Base-by-base conservation (phyloP, 1,140 invertebrate genomes). In the Melanaphis sacchari region DNA sequence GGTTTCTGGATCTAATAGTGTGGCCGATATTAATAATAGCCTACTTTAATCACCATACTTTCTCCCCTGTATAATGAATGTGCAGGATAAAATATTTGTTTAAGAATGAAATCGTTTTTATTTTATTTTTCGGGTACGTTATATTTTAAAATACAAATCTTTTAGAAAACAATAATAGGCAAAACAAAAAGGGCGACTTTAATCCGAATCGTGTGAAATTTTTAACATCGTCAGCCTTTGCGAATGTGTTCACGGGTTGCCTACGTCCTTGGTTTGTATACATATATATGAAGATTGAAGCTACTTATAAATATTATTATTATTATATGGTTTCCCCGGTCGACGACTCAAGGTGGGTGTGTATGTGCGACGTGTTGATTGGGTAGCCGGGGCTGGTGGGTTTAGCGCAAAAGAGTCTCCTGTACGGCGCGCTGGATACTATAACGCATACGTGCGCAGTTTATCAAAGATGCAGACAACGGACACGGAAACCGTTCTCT, bases 401-500 rank as follows among this genome's bases (percentile, higher is more conserved):
- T 84, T 84, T 41, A 15, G 31, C 40, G 40, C 59, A 91, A 49
- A 49, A 66, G 59, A 81, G 90, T 91, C 11, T 46, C 7, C 89
- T 40, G 54, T n/a, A 36, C 85, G 43, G 24, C 18, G 85, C 22
- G 85, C 18, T 31, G 85, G 85, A 40, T 26, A 24, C 31, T 52
- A 52, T 36, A 88, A n/a, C 15, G 76, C 18, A 85, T 93, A 93
- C 91, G 91, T 93, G 91, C 76, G 91, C 91, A 81, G 91, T 93
- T 93, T 43, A 43, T 93, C 91, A 93, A 93, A 93, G 91, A 93
- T 49, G 91, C 21, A 84, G 91, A 93, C 81, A 81, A 54, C 81
- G 88, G 66, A 93, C 46, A 93, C 91, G 91, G 91, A 93, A 93
- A 93, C 91, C 91, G 91, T 93, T 85, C 91, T 84, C 91, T 84